Conservation (phyloP, 1,140 invertebrate species). For the Andricus grossulariae region DNA sequence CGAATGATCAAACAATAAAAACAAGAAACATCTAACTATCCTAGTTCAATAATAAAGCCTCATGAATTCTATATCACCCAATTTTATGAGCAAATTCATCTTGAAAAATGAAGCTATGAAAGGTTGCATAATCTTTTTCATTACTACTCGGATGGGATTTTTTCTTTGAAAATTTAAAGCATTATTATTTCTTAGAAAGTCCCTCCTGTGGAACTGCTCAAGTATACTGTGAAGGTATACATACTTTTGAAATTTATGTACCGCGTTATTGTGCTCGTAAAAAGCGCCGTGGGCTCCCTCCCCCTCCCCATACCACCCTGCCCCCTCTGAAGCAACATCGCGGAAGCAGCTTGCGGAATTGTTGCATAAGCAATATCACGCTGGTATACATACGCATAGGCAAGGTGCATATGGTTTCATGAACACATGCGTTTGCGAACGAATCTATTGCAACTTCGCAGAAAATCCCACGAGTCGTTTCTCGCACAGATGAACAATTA, state of each 20-base stretch:
- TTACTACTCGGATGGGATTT: neutral
- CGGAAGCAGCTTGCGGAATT: slow-evolving; percentile 48
- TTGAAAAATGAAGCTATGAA: neutral
- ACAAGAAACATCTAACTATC: too few relatives aligned
- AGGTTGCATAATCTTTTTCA: neutral
- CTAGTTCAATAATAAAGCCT: too few relatives aligned
- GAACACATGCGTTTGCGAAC: neutral
- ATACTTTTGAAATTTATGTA: slow-evolving; percentile 44
- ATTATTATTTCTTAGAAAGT: slow-evolving; percentile 11
- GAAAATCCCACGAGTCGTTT: neutral
- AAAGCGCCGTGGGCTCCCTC: slow-evolving; percentile 36
- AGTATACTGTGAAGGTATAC: slow-evolving; percentile 32
- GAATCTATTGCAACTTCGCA: neutral
- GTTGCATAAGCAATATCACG: slow-evolving; percentile 42
- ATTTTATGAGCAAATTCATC: too few relatives aligned
- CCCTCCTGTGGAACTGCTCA: neutral
- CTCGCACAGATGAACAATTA: neutral
- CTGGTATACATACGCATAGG: neutral
- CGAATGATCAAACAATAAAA: too few relatives aligned
- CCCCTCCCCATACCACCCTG: neutral
- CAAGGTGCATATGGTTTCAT: neutral
- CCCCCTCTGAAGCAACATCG: neutral
- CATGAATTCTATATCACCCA: too few relatives aligned
- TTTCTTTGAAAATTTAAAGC: neutral
- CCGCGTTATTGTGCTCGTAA: slow-evolving; percentile 45